Conservation (phyloP, 2,113 vertebrate genomes). For the Nannospalax galili region DNA sequence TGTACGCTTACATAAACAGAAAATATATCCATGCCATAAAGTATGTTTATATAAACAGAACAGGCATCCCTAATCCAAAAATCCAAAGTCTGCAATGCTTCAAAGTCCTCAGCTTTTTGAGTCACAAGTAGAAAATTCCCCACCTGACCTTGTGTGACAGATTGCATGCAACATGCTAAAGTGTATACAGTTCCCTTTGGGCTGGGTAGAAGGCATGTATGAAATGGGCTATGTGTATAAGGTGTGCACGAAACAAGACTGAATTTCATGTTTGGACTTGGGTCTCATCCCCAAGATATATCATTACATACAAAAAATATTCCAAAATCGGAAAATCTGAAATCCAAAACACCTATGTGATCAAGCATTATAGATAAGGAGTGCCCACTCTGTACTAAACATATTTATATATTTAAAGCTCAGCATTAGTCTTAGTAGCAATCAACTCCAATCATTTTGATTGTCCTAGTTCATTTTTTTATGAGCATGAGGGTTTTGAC, state of each 20-base stretch:
- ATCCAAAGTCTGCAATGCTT: background rate
- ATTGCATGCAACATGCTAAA: background rate
- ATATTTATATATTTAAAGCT: background rate
- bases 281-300: background rate
- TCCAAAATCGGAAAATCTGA: background rate
- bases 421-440: background rate
- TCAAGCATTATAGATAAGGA: background rate
- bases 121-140: background rate
- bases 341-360: background rate
- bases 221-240: background rate
- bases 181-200: background rate
- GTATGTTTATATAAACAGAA: background rate
- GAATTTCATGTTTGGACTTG: background rate
- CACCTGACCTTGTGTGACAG: background rate
- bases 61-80: background rate
- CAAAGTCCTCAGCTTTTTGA: background rate
- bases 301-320: background rate
- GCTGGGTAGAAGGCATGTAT: background rate
- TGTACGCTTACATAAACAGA: background rate
- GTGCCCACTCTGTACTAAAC: background rate
- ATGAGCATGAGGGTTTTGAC: too few relatives aligned
- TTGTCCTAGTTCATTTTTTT: too few relatives aligned
- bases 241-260: background rate
- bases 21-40: background rate
- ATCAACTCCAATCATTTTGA: background rate